Percentiles rank a stretch among this genome's conserved stretches.
These are phyloP conservation scores for Antitype chi DNA, from an alignment of 2,888 invertebrate species.

Conservation along the genomic window DNA sequence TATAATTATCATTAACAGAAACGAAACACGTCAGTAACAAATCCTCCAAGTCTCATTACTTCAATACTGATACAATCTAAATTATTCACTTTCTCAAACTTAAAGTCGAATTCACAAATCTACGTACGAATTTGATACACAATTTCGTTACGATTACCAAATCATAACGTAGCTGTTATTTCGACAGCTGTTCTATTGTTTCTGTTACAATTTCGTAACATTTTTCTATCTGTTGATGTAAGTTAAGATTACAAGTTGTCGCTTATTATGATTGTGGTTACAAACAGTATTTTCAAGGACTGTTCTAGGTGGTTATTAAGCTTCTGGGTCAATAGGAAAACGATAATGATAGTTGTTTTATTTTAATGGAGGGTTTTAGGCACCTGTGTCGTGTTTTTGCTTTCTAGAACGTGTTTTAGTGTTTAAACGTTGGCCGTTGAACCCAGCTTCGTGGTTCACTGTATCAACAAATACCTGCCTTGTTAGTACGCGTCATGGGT, in stretches of 20 bases:
- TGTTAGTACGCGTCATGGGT: neutral
- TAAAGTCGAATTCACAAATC: neutral
- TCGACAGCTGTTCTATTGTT: constrained; percentile 76
- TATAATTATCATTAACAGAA: neutral
- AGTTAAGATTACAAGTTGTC: constrained; percentile 70
- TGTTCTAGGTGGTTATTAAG: constrained; percentile 57
- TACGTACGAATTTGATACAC: constrained; percentile 42
- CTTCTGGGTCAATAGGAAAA: constrained; percentile 63
- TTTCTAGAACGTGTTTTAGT: constrained; percentile 45
- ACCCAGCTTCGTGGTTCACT: constrained; percentile 4
- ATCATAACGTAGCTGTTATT: constrained; percentile 66
- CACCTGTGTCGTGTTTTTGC: constrained; percentile 36
- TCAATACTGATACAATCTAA: constrained; percentile 7
- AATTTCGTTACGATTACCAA: constrained; percentile 68
- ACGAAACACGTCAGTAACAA: neutral
- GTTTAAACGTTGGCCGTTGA: constrained; percentile 40
- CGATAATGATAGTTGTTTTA: constrained; percentile 57
- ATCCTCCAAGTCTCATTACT: neutral
- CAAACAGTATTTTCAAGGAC: constrained; percentile 61
- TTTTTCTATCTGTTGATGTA: constrained; percentile 66
- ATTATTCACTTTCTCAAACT: constrained; percentile 28
- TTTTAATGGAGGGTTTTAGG: constrained; percentile 59
- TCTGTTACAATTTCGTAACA: constrained; percentile 73
- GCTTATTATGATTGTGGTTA: constrained; percentile 61
- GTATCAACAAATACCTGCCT: constrained; percentile 2